phyloP scores from a whole-genome alignment of 2,113 vertebrate genomes.

The Lutjanus erythropterus region DNA sequence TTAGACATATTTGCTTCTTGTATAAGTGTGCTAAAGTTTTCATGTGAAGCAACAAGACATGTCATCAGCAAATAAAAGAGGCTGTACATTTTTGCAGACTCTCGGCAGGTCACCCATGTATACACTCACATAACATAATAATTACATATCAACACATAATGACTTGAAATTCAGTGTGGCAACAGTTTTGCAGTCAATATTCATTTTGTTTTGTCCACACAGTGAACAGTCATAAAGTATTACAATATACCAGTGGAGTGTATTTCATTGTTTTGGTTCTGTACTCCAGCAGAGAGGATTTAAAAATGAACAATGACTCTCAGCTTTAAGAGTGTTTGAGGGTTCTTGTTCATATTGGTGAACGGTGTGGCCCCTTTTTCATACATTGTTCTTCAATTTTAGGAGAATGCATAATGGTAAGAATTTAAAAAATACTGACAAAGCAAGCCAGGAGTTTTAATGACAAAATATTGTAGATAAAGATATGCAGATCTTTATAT shows the following conservation, averaged over 20 bases:
- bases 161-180: background rate
- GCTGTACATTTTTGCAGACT: too few species aligned
- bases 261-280: background rate
- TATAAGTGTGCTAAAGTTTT: too few species aligned
- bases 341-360: background rate
- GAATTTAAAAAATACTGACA: background rate
- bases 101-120: too few species aligned
- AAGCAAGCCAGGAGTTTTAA: background rate
- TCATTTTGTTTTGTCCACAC: background rate
- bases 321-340: background rate
- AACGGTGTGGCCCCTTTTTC: background rate
- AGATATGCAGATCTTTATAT: background rate
- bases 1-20: too few species aligned
- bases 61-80: too few species aligned
- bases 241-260: background rate
- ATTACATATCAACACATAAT: background rate
- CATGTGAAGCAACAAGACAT: too few species aligned
- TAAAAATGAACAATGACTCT: constrained; percentile 17
- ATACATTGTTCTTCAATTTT: background rate
- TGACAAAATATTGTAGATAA: too few species aligned
- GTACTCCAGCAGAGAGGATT: background rate
- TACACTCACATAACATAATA: too few species aligned
- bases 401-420: background rate
- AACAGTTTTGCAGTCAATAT: background rate
- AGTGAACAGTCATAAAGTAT: background rate